Conservation (phyloP, 2,113 vertebrate genomes). For the Pyxicephalus adspersus region DNA sequence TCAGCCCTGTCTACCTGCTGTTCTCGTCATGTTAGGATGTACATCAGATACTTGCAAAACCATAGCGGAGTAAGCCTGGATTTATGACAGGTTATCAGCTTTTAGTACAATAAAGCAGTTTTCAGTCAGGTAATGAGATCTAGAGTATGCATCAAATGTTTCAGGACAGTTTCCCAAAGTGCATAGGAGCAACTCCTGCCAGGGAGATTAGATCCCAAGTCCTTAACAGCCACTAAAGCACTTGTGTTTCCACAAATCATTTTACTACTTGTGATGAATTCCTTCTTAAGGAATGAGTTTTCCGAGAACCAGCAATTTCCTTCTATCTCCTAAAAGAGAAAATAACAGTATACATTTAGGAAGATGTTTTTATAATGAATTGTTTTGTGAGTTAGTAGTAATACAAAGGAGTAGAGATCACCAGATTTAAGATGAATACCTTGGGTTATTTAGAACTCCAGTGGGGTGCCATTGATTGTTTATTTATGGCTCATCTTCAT, state of each 20-base stretch:
- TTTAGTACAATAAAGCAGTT: background rate
- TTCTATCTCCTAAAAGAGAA: constrained; percentile 10
- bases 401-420: background rate
- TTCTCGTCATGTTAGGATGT: background rate
- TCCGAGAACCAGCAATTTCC: background rate
- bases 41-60: constrained; percentile 11
- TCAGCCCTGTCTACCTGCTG: background rate
- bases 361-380: background rate
- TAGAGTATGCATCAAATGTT: constrained; percentile 12
- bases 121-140: constrained; percentile 34
- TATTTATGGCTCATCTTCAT: constrained; percentile 36
- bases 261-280: background rate
- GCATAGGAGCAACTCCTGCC: background rate
- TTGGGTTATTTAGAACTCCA: constrained; percentile 14
- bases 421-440: background rate
- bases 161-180: constrained; percentile 21
- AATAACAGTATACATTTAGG: background rate
- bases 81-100: constrained; percentile 1
- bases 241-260: background rate
- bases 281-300: background rate
- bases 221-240: background rate
- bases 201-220: background rate
- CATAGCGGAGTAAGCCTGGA: background rate
- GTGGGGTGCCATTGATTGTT: background rate
- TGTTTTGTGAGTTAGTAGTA: background rate